Evolutionary conservation across 2,888 invertebrate species (phyloP), one percentile per base, ranked within the genome.

Genomic region (Drosophila emarginata): DNA sequence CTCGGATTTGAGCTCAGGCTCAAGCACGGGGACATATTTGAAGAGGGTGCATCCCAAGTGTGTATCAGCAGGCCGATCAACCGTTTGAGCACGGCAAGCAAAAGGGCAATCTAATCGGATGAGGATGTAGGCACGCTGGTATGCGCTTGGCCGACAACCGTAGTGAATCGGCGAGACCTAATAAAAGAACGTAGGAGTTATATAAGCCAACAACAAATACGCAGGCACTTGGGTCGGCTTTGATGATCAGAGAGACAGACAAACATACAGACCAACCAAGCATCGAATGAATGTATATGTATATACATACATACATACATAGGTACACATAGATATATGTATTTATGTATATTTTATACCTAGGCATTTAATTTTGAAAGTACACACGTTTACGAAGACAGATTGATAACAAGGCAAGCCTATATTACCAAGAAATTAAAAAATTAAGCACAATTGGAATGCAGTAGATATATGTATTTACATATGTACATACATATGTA

Each of bases 141-240:
- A 89, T 80, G 79, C 78, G 80, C 77, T 67, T 76, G 73, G 60
- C 68, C 77, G 79, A 87, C 78, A 84, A 80, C 87, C 87, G 71
- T 78, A 81, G 37, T 80, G 80, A 81, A 86, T 86, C 74, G 80
- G 67, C 68, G 77, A 72, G 68, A 50, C 56, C 60, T 63, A 61
- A 23, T 45, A 57, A 50, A 28, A 40, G 14, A 45, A 45, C 45
- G 45, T 45, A 45, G 45, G 36, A 51, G 59, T 54, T 59, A 60
- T 60, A 45, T 60, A 28, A 50, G 45, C 28, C 61, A 36, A 23
- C n/a, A 67, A 59, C 53, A 14, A 60, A n/a, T 6, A 40, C 40
- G 14, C 39, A 23, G 18, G 14, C 28, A 14, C 15, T 39, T 45
- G 11, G 39, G 28, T 53, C 21, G 51, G 21, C 50, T 7, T n/a